phyloP scores from a whole-genome alignment of 2,113 vertebrate species.

The Anguilla rostrata region DNA sequence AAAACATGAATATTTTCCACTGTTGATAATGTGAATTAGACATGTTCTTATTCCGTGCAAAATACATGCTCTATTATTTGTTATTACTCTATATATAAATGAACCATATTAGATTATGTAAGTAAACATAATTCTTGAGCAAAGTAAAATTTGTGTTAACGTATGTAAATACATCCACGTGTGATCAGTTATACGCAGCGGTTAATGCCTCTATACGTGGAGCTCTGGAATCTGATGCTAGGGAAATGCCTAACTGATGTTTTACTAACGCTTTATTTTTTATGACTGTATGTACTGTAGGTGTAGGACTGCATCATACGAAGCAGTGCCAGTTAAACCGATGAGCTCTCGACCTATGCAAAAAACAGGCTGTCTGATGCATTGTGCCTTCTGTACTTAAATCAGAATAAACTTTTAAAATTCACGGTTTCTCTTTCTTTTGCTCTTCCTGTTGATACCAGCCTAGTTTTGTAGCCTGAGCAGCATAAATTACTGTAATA shows the following conservation, averaged over 20 bases:
- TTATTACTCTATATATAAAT: neutral
- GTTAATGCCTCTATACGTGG: neutral
- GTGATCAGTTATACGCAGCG: neutral
- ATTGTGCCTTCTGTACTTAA: conserved; percentile 53
- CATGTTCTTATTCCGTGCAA: neutral
- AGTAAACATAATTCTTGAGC: neutral
- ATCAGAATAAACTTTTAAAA: conserved; percentile 32
- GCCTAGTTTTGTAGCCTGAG: no score
- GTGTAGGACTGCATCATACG: neutral
- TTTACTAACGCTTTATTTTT: conserved; percentile 1
- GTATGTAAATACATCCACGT: neutral
- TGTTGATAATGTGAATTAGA: neutral
- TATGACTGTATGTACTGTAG: neutral
- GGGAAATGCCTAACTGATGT: neutral
- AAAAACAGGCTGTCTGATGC: conserved; percentile 47
- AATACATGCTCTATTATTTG: neutral
- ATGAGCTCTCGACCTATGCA: conserved; percentile 60
- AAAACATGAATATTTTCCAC: neutral
- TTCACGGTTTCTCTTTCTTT: neutral
- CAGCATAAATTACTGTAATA: no score
- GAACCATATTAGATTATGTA: neutral
- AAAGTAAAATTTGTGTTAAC: neutral
- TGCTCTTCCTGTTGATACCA: neutral
- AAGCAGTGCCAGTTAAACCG: neutral
- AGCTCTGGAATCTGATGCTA: neutral